phyloP scores from a whole-genome alignment of 2,888 invertebrate species.

The Mystacides longicornis region DNA sequence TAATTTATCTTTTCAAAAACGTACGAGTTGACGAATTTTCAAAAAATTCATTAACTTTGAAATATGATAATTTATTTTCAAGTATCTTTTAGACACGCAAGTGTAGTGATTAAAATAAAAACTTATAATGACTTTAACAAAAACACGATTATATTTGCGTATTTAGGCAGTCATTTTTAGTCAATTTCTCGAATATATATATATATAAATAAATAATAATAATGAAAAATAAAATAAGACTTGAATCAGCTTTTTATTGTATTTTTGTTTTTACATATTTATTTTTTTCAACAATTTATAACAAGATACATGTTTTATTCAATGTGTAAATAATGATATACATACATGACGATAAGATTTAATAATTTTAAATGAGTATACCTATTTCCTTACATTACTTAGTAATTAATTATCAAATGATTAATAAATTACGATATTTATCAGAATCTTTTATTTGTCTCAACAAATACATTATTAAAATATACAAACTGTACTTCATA shows the following conservation, averaged over 20 bases:
- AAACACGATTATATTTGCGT: no score
- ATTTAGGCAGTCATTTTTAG: conserved; percentile 23
- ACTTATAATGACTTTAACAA: no score
- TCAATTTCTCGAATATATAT: conserved; percentile 24
- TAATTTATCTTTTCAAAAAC: conserved; percentile 15
- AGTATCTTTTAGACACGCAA: no score
- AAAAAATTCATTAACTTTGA: no score
- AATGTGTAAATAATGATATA: conserved; percentile 25
- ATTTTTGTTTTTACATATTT: no score
- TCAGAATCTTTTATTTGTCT: conserved; percentile 17
- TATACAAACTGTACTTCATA: no score
- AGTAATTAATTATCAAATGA: conserved; percentile 24
- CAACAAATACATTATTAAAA: conserved; percentile 33
- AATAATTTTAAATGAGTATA: conserved; percentile 25
- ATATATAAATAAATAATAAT: no score
- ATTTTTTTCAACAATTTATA: conserved; percentile 21
- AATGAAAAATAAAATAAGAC: conserved; percentile 15
- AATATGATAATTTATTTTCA: no score
- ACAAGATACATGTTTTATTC: conserved; percentile 24
- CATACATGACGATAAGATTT: no score
- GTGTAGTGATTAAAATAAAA: no score
- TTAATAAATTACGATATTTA: conserved; percentile 24
- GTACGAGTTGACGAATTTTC: conserved; percentile 13
- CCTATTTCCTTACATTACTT: conserved; percentile 25
- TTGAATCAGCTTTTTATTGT: conserved; percentile 24